These are phyloP conservation scores for Pangasianodon gigas DNA, from an alignment of 2,113 vertebrate species.

Conservation along the genomic window DNA sequence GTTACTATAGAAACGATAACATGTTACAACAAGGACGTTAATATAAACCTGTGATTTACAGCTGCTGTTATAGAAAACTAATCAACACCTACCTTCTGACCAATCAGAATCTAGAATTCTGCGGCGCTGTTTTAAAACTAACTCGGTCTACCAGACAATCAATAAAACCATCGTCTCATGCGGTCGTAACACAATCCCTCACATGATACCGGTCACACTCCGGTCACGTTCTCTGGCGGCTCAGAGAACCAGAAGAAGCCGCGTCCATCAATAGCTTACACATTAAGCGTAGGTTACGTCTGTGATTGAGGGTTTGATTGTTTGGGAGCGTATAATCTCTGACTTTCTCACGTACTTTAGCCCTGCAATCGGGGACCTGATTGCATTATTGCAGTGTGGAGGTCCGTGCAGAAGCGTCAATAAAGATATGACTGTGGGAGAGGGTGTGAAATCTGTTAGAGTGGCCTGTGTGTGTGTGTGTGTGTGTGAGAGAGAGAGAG, in stretches of 20 bases:
- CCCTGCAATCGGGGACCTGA: slow-evolving; percentile 80
- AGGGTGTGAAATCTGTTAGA: slow-evolving; percentile 22
- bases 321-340: slow-evolving; percentile 80
- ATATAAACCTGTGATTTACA: neutral
- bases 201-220: neutral
- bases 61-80: neutral
- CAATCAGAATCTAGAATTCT: neutral
- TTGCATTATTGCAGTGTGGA: slow-evolving; percentile 79
- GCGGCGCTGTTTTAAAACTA: neutral
- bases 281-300: slow-evolving; percentile 64
- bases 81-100: neutral
- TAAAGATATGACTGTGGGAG: slow-evolving; percentile 81
- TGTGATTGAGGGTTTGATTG: slow-evolving; percentile 67
- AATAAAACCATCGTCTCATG: neutral
- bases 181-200: neutral
- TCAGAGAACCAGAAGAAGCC: slow-evolving; percentile 26
- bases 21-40: neutral
- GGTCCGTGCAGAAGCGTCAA: slow-evolving; percentile 83
- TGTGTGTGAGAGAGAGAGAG: neutral
- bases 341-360: slow-evolving; percentile 89
- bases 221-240: neutral
- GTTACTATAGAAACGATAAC: neutral
- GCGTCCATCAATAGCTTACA: slow-evolving; percentile 66
- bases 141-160: neutral
- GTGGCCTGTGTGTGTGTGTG: slow-evolving; percentile 27